Conservation (phyloP, 2,888 invertebrate species). For the Podabrus alpinus region DNA sequence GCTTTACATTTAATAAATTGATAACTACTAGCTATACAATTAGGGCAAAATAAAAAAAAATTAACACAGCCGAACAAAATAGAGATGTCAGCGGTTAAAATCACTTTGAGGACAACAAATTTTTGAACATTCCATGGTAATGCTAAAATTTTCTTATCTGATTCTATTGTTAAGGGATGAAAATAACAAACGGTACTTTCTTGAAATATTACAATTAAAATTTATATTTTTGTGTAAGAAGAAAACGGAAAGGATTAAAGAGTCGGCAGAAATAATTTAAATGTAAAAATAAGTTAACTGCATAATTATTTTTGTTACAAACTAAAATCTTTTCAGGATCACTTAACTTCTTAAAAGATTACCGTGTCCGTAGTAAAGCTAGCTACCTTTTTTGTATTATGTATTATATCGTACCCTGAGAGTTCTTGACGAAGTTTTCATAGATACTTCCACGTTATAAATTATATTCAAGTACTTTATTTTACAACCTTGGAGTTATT, state of each 20-base stretch:
- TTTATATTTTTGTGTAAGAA: neutral
- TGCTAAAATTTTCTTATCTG: neutral
- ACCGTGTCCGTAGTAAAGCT: neutral
- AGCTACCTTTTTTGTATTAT: neutral
- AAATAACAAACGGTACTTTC: neutral
- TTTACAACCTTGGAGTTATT: neutral
- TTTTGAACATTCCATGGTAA: neutral
- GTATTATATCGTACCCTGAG: neutral
- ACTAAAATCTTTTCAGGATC: neutral
- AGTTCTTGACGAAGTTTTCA: neutral
- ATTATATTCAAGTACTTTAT: neutral
- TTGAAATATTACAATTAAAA: neutral
- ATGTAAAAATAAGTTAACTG: neutral
- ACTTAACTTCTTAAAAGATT: neutral
- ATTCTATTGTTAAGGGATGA: neutral
- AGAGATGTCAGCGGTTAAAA: neutral
- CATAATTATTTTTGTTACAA: neutral
- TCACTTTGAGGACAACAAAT: neutral
- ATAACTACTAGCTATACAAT: no score
- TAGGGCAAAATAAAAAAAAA: no score
- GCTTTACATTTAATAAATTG: no score
- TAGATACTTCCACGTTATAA: neutral
- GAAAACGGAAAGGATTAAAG: neutral
- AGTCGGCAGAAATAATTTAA: neutral
- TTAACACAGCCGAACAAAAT: neutral